These are phyloP conservation scores for Ibycter americanus DNA, from an alignment of 2,797 vertebrate species.

Conservation along the genomic window DNA sequence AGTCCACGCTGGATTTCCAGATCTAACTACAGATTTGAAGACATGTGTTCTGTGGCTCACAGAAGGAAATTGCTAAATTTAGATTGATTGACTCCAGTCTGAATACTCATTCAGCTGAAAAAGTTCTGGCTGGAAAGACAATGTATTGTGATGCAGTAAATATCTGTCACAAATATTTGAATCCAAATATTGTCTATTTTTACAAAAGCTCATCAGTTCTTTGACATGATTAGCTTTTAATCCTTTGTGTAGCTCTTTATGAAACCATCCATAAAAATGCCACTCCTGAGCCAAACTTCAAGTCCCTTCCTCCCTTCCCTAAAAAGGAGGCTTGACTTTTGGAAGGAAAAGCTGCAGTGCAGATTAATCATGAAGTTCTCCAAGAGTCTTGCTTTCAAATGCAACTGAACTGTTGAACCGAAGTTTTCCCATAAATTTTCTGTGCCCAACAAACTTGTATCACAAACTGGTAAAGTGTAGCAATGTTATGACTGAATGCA, in stretches of 20 bases:
- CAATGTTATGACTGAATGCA: not conserved
- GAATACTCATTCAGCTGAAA: not conserved
- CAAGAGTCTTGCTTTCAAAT: not conserved
- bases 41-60: not conserved
- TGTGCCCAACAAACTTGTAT: not conserved
- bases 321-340: not conserved
- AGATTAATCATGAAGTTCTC: not conserved
- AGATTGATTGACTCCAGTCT: slow-evolving; percentile 20
- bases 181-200: slow-evolving; percentile 57
- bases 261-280: slow-evolving; percentile 1
- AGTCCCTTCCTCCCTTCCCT: not conserved
- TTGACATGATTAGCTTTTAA: not conserved
- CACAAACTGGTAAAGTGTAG: not conserved
- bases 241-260: not conserved
- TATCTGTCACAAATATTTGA: slow-evolving; percentile 31
- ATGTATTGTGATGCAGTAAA: slow-evolving; percentile 20
- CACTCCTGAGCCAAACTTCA: not conserved
- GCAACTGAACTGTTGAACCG: not conserved
- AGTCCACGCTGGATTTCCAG: not conserved
- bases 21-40: not conserved
- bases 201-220: slow-evolving; percentile 30
- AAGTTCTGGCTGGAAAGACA: slow-evolving; percentile 25
- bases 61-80: slow-evolving; percentile 1
- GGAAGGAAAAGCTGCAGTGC: not conserved
- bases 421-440: not conserved